Percentiles rank a stretch among this genome's conserved stretches.
phyloP scores from a whole-genome alignment of 92 coral and sea anemone genomes.

The Umimayanthus kanabou region DNA sequence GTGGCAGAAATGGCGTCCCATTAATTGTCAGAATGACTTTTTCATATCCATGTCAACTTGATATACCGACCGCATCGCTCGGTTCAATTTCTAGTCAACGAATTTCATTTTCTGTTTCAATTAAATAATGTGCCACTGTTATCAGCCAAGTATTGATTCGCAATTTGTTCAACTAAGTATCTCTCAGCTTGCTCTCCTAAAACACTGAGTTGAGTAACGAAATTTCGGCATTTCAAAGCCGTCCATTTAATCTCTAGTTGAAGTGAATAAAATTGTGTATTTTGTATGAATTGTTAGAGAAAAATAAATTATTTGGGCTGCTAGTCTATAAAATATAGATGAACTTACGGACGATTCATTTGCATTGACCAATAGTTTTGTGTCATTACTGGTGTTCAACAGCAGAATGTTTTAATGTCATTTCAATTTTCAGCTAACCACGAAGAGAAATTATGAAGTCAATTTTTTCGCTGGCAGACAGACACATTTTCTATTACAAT shows the following conservation, averaged over 20 bases:
- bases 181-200: neutral
- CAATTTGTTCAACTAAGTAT: neutral
- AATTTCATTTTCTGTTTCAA: conserved; percentile 30
- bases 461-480: neutral
- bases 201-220: neutral
- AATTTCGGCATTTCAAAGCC: conserved; percentile 3
- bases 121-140: conserved; percentile 16
- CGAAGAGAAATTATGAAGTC: neutral
- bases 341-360: conserved; percentile 36
- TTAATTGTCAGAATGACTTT: conserved; percentile 26
- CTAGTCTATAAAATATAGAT: conserved; percentile 38
- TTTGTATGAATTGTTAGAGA: neutral
- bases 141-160: neutral
- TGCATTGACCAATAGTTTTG: conserved; percentile 42
- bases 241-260: neutral
- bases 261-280: neutral
- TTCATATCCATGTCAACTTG: conserved; percentile 16
- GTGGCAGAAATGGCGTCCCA: conserved; percentile 10
- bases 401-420: conserved; percentile 32
- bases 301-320: neutral
- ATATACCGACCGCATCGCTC: conserved; percentile 27
- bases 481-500: neutral
- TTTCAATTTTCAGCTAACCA: conserved; percentile 1
- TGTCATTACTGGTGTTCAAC: conserved; percentile 24
- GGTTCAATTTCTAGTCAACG: conserved; percentile 24